A percentile compares a stretch with the other conserved stretches of the same genome.
Evolutionary conservation across 2,888 invertebrate species (phyloP).

Genomic region (Mechanitis messenoides): DNA sequence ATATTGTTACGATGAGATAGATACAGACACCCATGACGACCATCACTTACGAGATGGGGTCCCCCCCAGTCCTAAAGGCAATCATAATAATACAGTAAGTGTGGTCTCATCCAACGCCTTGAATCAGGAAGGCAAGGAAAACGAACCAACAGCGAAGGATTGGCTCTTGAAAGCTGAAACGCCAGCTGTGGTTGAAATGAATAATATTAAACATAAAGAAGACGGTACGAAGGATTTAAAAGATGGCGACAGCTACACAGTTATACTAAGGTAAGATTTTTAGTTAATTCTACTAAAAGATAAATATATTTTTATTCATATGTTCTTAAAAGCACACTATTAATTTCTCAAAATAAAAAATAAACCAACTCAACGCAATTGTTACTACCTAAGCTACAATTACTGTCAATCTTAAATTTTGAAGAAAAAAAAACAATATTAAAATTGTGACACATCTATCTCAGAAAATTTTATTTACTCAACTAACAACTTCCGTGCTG

Average conservation of each 20-base stretch:
- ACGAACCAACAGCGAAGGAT: conserved; percentile 61
- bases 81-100: conserved; percentile 68
- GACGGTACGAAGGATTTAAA: conserved; percentile 68
- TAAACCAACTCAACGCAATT: no score
- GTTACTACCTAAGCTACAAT: no score
- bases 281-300: neutral
- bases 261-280: conserved; percentile 79
- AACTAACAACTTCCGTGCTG: no score
- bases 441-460: no score
- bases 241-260: conserved; percentile 84
- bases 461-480: no score
- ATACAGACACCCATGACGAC: conserved; percentile 82
- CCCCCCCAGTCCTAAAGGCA: conserved; percentile 64
- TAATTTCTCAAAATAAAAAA: no score
- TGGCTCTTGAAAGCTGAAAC: conserved; percentile 63
- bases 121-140: conserved; percentile 56
- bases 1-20: conserved; percentile 91
- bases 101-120: conserved; percentile 69
- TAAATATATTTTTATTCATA: no score
- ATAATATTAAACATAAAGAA: conserved; percentile 68
- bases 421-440: no score
- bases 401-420: no score
- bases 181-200: conserved; percentile 65
- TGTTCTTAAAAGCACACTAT: no score
- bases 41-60: conserved; percentile 72